phyloP scores from a whole-genome alignment of 2,888 invertebrate genomes.

The Acanthococcus lagerstroemiae region DNA sequence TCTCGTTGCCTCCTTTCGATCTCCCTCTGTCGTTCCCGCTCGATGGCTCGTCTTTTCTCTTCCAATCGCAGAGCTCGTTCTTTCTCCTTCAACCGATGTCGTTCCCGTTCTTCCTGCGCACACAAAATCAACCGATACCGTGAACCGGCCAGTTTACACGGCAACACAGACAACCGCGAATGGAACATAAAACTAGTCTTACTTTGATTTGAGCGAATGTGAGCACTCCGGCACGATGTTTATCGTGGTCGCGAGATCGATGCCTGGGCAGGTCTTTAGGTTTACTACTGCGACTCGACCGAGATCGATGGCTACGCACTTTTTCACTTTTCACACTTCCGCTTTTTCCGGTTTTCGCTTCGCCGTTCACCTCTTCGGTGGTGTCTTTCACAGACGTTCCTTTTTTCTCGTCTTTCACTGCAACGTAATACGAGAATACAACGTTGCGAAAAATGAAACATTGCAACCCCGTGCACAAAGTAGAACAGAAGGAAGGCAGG shows the following conservation, averaged over 20 bases:
- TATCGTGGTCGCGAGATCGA: constrained; percentile 2
- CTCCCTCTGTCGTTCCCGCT: constrained; percentile 65
- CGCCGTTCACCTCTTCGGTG: constrained; percentile 18
- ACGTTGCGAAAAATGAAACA: not conserved
- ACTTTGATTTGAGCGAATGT: constrained; percentile 73
- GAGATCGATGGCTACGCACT: not conserved
- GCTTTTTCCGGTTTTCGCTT: constrained; percentile 5
- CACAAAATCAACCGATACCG: too few species aligned
- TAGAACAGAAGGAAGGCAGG: too few species aligned
- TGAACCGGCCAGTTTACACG: too few species aligned
- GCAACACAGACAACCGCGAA: not conserved
- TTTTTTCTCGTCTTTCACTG: constrained; percentile 7
- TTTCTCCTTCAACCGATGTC: constrained; percentile 62
- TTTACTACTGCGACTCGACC: not conserved
- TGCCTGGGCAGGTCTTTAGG: not conserved
- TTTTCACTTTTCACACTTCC: constrained; percentile 18
- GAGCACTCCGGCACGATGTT: constrained; percentile 49
- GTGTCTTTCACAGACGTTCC: not conserved
- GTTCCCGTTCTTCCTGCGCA: constrained; percentile 59
- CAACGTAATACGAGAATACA: too few species aligned
- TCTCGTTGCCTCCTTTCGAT: constrained; percentile 72
- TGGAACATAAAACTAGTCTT: constrained; percentile 35
- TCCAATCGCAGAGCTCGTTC: constrained; percentile 69
- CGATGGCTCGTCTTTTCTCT: constrained; percentile 67
- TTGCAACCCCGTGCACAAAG: too few species aligned